phyloP scores from a whole-genome alignment of 2,797 vertebrate genomes.

The Varecia variegata region DNA sequence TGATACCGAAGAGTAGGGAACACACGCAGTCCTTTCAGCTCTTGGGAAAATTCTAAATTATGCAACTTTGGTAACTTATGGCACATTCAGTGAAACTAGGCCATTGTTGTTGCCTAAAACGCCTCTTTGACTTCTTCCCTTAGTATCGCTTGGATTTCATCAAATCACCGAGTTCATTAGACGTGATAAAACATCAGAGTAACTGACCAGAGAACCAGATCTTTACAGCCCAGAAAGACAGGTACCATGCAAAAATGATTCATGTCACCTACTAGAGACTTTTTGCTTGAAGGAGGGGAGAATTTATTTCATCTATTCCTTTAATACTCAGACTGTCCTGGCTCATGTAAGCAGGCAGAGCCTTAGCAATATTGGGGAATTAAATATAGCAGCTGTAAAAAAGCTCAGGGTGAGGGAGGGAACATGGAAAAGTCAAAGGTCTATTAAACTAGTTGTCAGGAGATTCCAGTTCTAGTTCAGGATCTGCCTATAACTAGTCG shows the following conservation, averaged over 20 bases:
- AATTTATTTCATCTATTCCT: neutral
- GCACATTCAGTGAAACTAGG: conserved; percentile 20
- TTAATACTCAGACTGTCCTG: neutral
- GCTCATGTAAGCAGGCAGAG: neutral
- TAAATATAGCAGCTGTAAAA: neutral
- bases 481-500: conserved; percentile 32
- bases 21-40: conserved; percentile 70
- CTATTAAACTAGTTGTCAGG: neutral
- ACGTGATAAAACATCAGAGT: conserved; percentile 19
- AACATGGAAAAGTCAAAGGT: neutral
- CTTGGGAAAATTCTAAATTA: conserved; percentile 78
- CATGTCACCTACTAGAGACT: conserved; percentile 25
- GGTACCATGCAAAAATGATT: conserved; percentile 69
- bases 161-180: conserved; percentile 2
- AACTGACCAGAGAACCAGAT: conserved; percentile 5
- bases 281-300: neutral
- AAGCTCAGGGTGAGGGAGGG: neutral
- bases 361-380: neutral
- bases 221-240: conserved; percentile 56
- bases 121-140: neutral
- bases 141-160: neutral
- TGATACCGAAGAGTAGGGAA: conserved; percentile 73
- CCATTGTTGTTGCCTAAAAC: neutral
- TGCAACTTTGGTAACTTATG: conserved; percentile 55
- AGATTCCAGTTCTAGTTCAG: conserved; percentile 60